A percentile compares a stretch with the other conserved stretches of the same genome.
Evolutionary conservation across 2,888 invertebrate genomes (phyloP).

Genomic region (Tortricodes alternella): DNA sequence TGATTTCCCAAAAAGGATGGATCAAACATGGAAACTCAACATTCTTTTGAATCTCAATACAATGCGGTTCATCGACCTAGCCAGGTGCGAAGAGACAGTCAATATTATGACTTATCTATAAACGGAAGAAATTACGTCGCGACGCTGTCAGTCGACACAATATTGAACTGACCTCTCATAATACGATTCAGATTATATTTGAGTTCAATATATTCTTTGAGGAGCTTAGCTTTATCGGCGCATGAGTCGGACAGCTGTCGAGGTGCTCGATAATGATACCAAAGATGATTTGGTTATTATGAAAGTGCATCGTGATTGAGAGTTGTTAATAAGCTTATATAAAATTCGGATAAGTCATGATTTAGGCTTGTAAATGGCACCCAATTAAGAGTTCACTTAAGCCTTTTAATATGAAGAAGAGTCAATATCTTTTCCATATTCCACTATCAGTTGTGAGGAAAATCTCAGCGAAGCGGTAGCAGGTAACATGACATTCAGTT

Average conservation of each 20-base stretch:
- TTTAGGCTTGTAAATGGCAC: background rate
- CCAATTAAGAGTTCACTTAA: slow-evolving; percentile 3
- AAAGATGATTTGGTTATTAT: slow-evolving; percentile 29
- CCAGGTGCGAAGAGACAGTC: slow-evolving; percentile 73
- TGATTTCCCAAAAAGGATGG: slow-evolving; percentile 42
- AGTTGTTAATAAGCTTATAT: slow-evolving; percentile 29
- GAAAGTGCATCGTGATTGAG: slow-evolving; percentile 16
- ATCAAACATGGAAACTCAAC: slow-evolving; percentile 57
- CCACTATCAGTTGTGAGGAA: slow-evolving; percentile 36
- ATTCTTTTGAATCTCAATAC: slow-evolving; percentile 42
- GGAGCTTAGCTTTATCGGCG: slow-evolving; percentile 55
- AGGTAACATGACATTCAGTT: slow-evolving; percentile 53
- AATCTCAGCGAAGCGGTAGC: slow-evolving; percentile 46
- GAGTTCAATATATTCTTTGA: slow-evolving; percentile 53
- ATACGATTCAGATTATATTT: slow-evolving; percentile 64
- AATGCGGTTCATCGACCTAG: slow-evolving; percentile 58
- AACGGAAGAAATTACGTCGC: slow-evolving; percentile 71
- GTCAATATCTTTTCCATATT: slow-evolving; percentile 15
- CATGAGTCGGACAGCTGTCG: slow-evolving; percentile 60
- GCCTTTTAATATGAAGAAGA: no score
- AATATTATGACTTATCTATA: slow-evolving; percentile 69
- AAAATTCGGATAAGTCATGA: slow-evolving; percentile 7
- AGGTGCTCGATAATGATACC: slow-evolving; percentile 44
- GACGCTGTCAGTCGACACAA: slow-evolving; percentile 59
- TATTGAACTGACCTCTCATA: slow-evolving; percentile 75